Evolutionary conservation across 2,113 vertebrate genomes (phyloP).

Genomic region (Lepus timidus): DNA sequence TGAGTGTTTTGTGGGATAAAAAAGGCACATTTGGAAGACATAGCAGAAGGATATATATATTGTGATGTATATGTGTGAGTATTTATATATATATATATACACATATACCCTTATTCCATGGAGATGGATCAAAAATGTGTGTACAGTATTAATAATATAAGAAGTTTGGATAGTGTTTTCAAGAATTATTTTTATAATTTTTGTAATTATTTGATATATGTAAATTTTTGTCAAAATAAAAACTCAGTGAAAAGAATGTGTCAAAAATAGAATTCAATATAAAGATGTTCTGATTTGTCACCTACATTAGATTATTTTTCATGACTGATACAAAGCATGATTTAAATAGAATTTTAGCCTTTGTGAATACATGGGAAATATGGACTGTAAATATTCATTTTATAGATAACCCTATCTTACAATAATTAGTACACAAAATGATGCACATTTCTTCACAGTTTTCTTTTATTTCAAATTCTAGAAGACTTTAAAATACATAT

Average conservation of each 20-base stretch:
- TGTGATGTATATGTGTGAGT: background rate
- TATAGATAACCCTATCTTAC: background rate
- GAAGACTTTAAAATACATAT: background rate
- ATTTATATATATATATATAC: background rate
- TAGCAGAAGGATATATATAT: background rate
- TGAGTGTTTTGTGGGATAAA: rapidly evolving
- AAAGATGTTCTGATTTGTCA: slow-evolving; percentile 31
- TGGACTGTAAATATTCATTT: background rate
- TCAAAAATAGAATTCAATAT: slow-evolving; percentile 22
- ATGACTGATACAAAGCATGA: slow-evolving; percentile 20
- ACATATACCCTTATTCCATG: background rate
- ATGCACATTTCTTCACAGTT: slow-evolving; percentile 36
- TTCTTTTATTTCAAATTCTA: slow-evolving; percentile 10
- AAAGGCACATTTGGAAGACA: background rate
- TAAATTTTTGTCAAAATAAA: slow-evolving; percentile 45
- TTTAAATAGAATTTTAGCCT: background rate
- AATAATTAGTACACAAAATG: background rate
- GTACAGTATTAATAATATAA: background rate
- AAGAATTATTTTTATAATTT: background rate
- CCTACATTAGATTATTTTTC: slow-evolving; percentile 55
- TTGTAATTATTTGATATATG: background rate
- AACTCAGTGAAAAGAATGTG: background rate
- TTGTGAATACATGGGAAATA: slow-evolving; percentile 27
- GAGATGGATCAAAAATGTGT: background rate
- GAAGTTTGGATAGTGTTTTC: background rate